phyloP scores from a whole-genome alignment of 2,113 vertebrate species.

The Climacteris rufus region DNA sequence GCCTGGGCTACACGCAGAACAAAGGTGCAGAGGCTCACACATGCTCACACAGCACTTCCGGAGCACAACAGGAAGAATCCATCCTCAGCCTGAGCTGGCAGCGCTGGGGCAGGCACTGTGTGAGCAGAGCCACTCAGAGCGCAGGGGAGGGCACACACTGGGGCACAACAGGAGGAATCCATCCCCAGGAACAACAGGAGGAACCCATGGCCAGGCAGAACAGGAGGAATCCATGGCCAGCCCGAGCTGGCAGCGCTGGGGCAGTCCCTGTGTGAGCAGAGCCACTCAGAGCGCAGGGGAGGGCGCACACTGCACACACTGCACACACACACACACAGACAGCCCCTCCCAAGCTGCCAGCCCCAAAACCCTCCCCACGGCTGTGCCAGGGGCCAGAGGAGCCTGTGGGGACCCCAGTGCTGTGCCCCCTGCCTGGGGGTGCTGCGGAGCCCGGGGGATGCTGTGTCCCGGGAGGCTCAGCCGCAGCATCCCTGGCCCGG shows the following conservation, averaged over 20 bases:
- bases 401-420: background rate
- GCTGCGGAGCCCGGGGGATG: background rate
- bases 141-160: conserved; percentile 12
- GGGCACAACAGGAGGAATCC: background rate
- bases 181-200: background rate
- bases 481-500: background rate
- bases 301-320: too few species aligned
- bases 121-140: conserved; percentile 9
- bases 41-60: conserved; percentile 58
- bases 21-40: background rate
- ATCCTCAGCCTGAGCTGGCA: too few species aligned
- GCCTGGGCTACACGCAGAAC: conserved; percentile 40
- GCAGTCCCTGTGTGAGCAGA: background rate
- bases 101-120: background rate
- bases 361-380: background rate
- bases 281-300: background rate
- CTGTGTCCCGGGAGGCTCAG: background rate
- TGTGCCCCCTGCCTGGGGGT: background rate
- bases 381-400: background rate
- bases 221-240: background rate
- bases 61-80: background rate
- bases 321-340: too few species aligned
- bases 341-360: background rate
- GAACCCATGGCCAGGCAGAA: background rate
- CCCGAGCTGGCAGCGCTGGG: background rate